These are phyloP conservation scores for Mus spicilegus DNA, from an alignment of 2,113 vertebrate genomes.

Conservation along the genomic window DNA sequence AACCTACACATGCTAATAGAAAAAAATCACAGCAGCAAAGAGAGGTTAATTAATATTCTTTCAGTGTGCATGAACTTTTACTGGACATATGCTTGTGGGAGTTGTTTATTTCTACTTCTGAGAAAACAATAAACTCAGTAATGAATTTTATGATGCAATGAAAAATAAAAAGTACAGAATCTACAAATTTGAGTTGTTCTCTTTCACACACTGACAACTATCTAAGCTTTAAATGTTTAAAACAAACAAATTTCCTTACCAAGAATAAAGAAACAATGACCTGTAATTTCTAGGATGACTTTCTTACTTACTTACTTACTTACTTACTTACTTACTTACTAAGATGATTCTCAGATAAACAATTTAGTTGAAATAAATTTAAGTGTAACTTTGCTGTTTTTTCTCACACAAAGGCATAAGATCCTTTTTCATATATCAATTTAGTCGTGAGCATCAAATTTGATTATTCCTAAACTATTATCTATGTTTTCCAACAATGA, in stretches of 20 bases:
- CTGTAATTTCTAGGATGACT: too few relatives aligned
- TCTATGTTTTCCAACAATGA: conserved; percentile 29
- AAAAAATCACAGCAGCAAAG: neutral
- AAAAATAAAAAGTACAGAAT: conserved; percentile 1
- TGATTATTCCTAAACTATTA: neutral
- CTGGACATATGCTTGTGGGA: neutral
- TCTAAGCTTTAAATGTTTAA: neutral
- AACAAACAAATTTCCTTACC: neutral
- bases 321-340: too few relatives aligned
- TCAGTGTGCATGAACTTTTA: neutral
- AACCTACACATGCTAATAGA: neutral
- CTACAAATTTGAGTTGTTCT: neutral
- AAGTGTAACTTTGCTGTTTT: neutral
- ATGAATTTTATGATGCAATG: neutral
- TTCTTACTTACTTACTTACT: too few relatives aligned
- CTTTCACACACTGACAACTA: neutral
- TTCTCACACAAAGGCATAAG: neutral
- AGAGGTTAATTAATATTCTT: neutral
- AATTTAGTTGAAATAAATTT: neutral
- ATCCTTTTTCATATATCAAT: neutral
- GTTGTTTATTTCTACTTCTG: neutral
- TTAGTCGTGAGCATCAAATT: neutral
- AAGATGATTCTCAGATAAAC: neutral
- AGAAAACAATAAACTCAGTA: neutral
- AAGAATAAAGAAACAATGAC: neutral